Evolutionary conservation across 2,113 vertebrate species (phyloP), one percentile per base, ranked within the genome.

Genomic region (Numenius arquata): DNA sequence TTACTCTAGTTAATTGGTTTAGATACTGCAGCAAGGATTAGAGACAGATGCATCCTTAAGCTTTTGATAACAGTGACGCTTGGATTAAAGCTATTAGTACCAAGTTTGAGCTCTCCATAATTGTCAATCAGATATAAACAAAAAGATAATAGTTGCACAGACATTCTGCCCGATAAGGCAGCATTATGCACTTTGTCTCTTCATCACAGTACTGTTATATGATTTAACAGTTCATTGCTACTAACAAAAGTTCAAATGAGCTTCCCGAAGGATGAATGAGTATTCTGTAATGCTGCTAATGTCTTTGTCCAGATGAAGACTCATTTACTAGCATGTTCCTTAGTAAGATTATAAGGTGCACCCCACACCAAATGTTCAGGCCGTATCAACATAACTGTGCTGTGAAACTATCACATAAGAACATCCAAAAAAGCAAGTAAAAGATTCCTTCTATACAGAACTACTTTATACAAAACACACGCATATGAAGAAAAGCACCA

Each of bases 1-100:
- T 68, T 93, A 82, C 94, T 97, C 92, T 63, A 95, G n/a, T 97
- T 97, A 95, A 97, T 95, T 82, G 96, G 96, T 96, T 97, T 97
- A 96, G 94, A 87, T 52, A 50, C 55, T 95, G 92, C 70, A 94
- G 55, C 77, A 89, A 85, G 94, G 89, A 95, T 95, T 91, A 95
- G 89, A 95, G 74, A 84, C 66, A 96, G 89, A 88, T 91, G 93
- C 45, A 2, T 79, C 81, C 77, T 59, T 95, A 94, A 96, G 84
- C 95, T 96, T 74, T 88, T 92, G 89, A 40, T 96, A 90, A 89
- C 43, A 34, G 62, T 43, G 86, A 87, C 2, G 1, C 71, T 70
- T 40, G 71, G 70, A 88, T 92, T 91, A 94, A 93, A 89, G 81
- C 53, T 55, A 6, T 67, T 17, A 92, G 55, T 3, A 76, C 71